Evolutionary conservation across 2,797 vertebrate species (phyloP).

Genomic region (Semotilus atromaculatus): DNA sequence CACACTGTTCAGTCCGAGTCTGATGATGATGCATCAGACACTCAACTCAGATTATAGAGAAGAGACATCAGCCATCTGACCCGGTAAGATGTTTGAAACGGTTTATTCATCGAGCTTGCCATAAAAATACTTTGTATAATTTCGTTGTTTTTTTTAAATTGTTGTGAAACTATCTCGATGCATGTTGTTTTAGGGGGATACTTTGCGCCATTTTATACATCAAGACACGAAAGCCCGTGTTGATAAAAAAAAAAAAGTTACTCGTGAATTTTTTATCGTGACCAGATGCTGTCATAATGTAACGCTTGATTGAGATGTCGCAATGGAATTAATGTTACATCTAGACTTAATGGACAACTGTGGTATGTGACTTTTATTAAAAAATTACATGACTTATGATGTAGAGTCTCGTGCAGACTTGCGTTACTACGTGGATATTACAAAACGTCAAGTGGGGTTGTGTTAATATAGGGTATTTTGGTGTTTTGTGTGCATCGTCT

Average conservation of each 20-base stretch:
- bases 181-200: constrained; percentile 3
- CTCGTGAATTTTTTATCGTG: neutral
- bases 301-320: neutral
- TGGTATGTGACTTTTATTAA: neutral
- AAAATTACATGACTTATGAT: neutral
- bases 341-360: neutral
- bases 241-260: constrained; percentile 35
- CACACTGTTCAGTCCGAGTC: constrained; percentile 21
- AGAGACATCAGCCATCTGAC: neutral
- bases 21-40: constrained; percentile 11
- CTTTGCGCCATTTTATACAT: constrained; percentile 52
- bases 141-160: neutral
- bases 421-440: neutral
- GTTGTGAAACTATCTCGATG: constrained; percentile 1
- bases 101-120: neutral
- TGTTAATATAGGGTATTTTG: neutral
- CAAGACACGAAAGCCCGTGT: constrained; percentile 10
- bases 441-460: neutral
- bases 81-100: constrained; percentile 34
- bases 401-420: neutral
- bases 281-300: neutral
- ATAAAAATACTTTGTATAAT: neutral
- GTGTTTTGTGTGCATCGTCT: neutral
- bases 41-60: constrained; percentile 12
- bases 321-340: constrained; percentile 6